A percentile compares a stretch with the other conserved stretches of the same genome.
These are phyloP conservation scores for Alsophila aescularia DNA, from an alignment of 2,888 invertebrate species.

Conservation along the genomic window DNA sequence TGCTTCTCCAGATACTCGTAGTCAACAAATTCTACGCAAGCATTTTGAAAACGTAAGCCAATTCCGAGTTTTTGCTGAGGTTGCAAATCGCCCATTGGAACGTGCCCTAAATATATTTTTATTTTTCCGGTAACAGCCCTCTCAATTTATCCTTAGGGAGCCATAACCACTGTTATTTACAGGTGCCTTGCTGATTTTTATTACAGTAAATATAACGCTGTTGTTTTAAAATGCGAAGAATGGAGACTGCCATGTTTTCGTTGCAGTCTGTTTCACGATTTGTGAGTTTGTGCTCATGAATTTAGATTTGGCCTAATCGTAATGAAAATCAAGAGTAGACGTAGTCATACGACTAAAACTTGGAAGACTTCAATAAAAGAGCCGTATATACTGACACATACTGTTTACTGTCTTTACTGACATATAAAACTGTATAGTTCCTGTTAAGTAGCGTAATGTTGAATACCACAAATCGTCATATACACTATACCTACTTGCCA, in stretches of 20 bases:
- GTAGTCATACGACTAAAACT: too few relatives aligned
- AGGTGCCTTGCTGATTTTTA: constrained; percentile 27
- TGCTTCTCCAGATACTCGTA: neutral
- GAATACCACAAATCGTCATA: too few relatives aligned
- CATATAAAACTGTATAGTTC: too few relatives aligned
- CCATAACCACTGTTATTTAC: constrained; percentile 27
- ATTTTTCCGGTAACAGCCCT: constrained; percentile 20
- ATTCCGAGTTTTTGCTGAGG: constrained; percentile 15
- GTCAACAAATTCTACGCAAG: neutral
- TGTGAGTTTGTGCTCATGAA: too few relatives aligned
- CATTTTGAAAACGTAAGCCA: constrained; percentile 15
- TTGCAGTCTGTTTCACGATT: too few relatives aligned
- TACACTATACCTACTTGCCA: too few relatives aligned
- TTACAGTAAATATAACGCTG: constrained; percentile 17
- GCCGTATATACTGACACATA: too few relatives aligned
- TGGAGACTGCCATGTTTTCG: neutral
- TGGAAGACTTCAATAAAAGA: too few relatives aligned
- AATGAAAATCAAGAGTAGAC: too few relatives aligned
- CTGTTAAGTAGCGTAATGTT: too few relatives aligned
- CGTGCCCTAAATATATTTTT: constrained; percentile 25
- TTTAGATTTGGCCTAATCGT: too few relatives aligned
- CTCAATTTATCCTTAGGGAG: constrained; percentile 23
- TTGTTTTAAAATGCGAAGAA: constrained; percentile 10
- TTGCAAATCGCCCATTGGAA: constrained; percentile 21
- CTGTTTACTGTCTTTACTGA: too few relatives aligned